Evolutionary conservation across 1,140 invertebrate species (phyloP).

Genomic region (Dinoponera quadriceps): DNA sequence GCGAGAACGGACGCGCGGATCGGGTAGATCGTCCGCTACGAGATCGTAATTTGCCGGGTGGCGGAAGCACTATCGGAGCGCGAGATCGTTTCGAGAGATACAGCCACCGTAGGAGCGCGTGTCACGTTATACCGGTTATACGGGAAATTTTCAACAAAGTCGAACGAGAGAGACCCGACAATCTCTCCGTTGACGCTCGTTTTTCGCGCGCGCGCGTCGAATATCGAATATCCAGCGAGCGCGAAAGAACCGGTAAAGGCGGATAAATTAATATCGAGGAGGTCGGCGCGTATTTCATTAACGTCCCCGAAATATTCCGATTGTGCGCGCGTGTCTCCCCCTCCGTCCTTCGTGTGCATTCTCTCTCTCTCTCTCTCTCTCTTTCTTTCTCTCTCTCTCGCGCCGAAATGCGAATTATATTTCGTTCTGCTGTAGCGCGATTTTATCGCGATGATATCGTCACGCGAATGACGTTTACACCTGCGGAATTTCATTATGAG

Average conservation of each 20-base stretch:
- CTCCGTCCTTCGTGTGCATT: not conserved
- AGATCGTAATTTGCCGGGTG: conserved; percentile 3
- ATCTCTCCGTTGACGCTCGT: conserved; percentile 9
- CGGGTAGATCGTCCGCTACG: not conserved
- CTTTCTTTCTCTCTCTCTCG: not conserved
- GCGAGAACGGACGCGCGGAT: not conserved
- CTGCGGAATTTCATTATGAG: conserved; percentile 42
- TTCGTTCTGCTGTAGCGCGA: conserved; percentile 6
- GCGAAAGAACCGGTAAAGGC: not conserved
- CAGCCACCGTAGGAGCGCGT: no score
- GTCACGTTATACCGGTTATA: not conserved
- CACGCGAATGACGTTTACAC: conserved; percentile 27
- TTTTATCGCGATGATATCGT: conserved; percentile 11
- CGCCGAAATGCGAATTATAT: conserved; percentile 24
- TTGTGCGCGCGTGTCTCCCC: not conserved
- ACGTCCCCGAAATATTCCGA: not conserved
- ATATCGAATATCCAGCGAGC: conserved; percentile 19
- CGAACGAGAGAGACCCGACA: no score
- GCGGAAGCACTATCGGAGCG: not conserved
- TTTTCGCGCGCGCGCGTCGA: not conserved
- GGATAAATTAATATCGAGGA: conserved; percentile 22
- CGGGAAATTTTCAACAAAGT: not conserved
- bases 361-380: not conserved
- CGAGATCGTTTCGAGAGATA: not conserved
- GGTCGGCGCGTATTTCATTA: conserved; percentile 11